Percentiles rank a stretch among this genome's conserved stretches.
Evolutionary conservation across 2,113 vertebrate species (phyloP).

Genomic region (Synchiropus splendidus): DNA sequence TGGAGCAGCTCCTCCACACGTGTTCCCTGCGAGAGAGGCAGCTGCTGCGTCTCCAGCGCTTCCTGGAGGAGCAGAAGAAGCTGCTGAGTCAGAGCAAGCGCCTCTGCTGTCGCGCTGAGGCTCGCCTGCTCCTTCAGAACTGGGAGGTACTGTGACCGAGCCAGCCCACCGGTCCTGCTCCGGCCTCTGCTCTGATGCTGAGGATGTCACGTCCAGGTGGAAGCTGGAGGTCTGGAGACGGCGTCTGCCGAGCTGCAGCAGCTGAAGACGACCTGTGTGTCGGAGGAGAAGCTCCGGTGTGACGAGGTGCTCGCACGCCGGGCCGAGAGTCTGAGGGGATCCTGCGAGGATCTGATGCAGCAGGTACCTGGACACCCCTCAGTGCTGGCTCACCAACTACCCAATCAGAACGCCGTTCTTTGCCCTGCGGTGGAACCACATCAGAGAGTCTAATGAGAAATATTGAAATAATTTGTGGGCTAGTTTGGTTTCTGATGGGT

Average conservation of each 20-base stretch:
- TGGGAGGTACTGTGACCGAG: constrained; percentile 67
- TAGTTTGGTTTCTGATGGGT: too few relatives aligned
- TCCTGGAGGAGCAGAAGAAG: constrained; percentile 67
- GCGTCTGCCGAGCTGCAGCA: constrained; percentile 65
- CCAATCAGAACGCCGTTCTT: too few relatives aligned
- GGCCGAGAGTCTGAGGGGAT: constrained; percentile 46
- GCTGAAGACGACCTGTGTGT: constrained; percentile 45
- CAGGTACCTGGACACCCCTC: constrained; percentile 66
- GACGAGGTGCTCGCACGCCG: constrained; percentile 25
- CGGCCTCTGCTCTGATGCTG: constrained; percentile 1
- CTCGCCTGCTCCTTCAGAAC: constrained; percentile 62
- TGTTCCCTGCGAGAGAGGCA: constrained; percentile 71
- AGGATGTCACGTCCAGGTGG: constrained; percentile 52
- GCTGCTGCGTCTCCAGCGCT: constrained; percentile 56
- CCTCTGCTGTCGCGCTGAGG: constrained; percentile 62
- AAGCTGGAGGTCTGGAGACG: constrained; percentile 56
- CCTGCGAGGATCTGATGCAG: constrained; percentile 42
- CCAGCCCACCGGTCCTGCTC: constrained; percentile 1
- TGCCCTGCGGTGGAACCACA: too few relatives aligned
- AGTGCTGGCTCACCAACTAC: too few relatives aligned
- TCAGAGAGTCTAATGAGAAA: too few relatives aligned
- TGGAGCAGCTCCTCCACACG: constrained; percentile 64
- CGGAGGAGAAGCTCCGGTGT: constrained; percentile 12
- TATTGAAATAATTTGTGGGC: too few relatives aligned
- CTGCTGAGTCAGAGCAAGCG: constrained; percentile 57